Evolutionary conservation across 2,113 vertebrate species (phyloP).

Genomic region (Nothobranchius kuhntae): DNA sequence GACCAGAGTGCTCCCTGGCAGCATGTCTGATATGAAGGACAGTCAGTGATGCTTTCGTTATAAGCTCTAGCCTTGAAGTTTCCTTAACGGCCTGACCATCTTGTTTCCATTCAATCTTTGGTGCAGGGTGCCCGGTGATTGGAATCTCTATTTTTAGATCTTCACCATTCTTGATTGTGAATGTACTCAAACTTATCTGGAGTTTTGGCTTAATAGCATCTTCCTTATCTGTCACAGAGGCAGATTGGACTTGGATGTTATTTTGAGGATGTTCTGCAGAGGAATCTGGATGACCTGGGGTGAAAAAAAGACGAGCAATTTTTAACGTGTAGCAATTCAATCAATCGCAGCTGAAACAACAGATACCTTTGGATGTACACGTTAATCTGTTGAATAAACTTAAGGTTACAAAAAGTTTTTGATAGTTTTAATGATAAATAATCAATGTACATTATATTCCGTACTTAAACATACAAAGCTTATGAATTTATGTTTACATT

Average conservation of each 20-base stretch:
- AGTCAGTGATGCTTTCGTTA: conserved; percentile 83
- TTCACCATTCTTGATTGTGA: conserved; percentile 89
- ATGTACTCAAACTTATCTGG: conserved; percentile 88
- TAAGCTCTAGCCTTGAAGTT: conserved; percentile 91
- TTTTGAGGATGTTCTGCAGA: conserved; percentile 12
- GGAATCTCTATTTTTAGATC: conserved; percentile 93
- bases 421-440: too few relatives aligned
- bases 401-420: too few relatives aligned
- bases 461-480: too few relatives aligned
- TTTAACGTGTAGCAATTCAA: neutral
- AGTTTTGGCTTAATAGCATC: conserved; percentile 89
- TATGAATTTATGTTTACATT: too few relatives aligned
- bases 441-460: too few relatives aligned
- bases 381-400: neutral
- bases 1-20: conserved; percentile 90
- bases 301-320: conserved; percentile 1
- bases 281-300: conserved; percentile 32
- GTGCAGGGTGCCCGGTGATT: conserved; percentile 86
- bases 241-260: conserved; percentile 61
- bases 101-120: conserved; percentile 89
- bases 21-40: conserved; percentile 90
- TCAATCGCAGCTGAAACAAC: neutral
- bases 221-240: conserved; percentile 86
- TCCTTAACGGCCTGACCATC: conserved; percentile 89
- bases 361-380: neutral